phyloP scores from a whole-genome alignment of 2,113 vertebrate genomes.

The Petroica traversi region DNA sequence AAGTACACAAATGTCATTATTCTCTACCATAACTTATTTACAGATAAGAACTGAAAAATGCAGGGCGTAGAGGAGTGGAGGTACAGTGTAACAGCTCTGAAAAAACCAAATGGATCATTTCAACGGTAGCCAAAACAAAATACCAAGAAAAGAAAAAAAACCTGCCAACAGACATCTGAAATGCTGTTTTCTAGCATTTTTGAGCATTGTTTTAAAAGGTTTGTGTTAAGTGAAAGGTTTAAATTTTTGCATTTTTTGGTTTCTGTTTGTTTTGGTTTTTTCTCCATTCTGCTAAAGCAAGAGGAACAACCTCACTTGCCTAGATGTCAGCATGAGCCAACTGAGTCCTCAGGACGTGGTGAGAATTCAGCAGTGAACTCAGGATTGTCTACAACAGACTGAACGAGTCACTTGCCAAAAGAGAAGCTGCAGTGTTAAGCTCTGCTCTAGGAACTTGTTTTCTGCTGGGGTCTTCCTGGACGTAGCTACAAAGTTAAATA shows the following conservation, averaged over 20 bases:
- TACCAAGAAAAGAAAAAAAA: neutral
- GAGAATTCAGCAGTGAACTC: neutral
- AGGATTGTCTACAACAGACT: neutral
- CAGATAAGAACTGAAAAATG: neutral
- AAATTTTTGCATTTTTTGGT: fast-evolving
- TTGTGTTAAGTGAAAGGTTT: neutral
- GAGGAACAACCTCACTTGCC: neutral
- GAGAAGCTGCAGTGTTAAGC: neutral
- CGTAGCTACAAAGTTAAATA: neutral
- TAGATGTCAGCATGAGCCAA: neutral
- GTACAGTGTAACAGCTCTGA: neutral
- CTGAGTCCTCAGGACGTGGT: neutral
- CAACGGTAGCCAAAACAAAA: neutral
- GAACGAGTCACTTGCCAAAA: neutral
- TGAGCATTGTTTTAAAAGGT: neutral
- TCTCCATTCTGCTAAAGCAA: neutral
- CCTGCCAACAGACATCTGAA: neutral
- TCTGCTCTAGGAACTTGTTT: neutral
- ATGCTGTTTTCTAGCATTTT: neutral
- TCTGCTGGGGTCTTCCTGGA: neutral
- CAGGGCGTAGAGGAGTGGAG: neutral
- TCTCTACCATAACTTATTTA: neutral
- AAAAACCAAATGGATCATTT: neutral
- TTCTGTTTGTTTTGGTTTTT: neutral
- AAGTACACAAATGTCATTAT: conserved; percentile 7